phyloP scores from a whole-genome alignment of 1,140 invertebrate species.

The Neuroterus valhalla region DNA sequence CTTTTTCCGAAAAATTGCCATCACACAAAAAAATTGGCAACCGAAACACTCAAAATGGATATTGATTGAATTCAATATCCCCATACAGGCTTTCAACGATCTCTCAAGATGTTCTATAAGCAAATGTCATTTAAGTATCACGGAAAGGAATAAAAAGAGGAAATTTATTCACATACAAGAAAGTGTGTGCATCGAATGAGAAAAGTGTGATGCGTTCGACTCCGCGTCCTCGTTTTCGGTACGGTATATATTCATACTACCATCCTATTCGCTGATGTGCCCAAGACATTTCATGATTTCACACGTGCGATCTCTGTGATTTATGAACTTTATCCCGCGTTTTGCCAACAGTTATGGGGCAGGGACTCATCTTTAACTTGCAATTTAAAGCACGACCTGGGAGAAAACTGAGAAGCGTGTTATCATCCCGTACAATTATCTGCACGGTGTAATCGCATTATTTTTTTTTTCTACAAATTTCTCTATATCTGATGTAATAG shows the following conservation, averaged over 20 bases:
- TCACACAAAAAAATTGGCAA: background rate
- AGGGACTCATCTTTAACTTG: constrained; percentile 1
- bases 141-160: background rate
- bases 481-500: constrained; percentile 18
- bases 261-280: background rate
- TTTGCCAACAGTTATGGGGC: background rate
- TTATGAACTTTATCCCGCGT: constrained; percentile 20
- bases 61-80: background rate
- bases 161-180: constrained; percentile 3
- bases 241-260: background rate
- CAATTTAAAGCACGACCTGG: background rate
- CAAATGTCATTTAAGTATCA: background rate
- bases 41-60: background rate
- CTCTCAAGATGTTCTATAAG: background rate
- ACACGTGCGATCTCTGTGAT: constrained; percentile 15
- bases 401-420: background rate
- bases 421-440: constrained; percentile 3
- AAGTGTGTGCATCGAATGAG: constrained; percentile 1
- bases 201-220: background rate
- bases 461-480: background rate
- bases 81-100: background rate
- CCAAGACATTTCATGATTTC: constrained; percentile 16
- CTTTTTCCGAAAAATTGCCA: background rate
- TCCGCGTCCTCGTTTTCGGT: constrained; percentile 12
- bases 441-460: background rate